Percentiles rank a stretch among this genome's conserved stretches.
These are phyloP conservation scores for Camarhynchus parvulus DNA, from an alignment of 2,113 vertebrate species.

Conservation along the genomic window DNA sequence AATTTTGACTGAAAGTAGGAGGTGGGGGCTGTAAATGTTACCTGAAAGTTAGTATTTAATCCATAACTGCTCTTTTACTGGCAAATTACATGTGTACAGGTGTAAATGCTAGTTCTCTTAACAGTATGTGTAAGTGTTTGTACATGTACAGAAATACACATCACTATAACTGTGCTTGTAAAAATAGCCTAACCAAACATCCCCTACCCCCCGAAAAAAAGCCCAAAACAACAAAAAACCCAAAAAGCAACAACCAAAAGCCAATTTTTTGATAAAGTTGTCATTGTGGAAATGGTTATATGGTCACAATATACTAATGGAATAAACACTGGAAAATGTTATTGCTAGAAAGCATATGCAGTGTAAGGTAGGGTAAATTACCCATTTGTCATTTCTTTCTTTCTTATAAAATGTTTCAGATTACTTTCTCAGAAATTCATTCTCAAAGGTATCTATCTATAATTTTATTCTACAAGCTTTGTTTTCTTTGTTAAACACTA, in stretches of 20 bases:
- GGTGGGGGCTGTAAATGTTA: background rate
- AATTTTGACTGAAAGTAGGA: background rate
- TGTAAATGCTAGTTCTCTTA: background rate
- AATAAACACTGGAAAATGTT: background rate
- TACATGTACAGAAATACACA: no score
- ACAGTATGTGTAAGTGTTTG: background rate
- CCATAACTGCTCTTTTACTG: background rate
- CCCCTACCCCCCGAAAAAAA: accelerated
- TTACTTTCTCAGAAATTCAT: background rate
- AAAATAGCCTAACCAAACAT: background rate
- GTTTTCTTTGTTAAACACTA: background rate
- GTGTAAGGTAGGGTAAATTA: background rate
- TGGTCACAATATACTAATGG: background rate
- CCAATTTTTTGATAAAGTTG: background rate
- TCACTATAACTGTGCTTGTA: background rate
- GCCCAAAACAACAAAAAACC: no score
- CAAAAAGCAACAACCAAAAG: background rate
- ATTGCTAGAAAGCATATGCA: background rate
- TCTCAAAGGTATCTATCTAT: background rate
- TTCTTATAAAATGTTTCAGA: background rate
- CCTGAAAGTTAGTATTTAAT: background rate
- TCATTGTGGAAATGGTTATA: background rate
- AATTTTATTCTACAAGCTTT: background rate
- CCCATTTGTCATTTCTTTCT: background rate
- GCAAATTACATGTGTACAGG: background rate